phyloP scores from a whole-genome alignment of 92 coral and sea anemone genomes.

The Epizoanthus ramosus region DNA sequence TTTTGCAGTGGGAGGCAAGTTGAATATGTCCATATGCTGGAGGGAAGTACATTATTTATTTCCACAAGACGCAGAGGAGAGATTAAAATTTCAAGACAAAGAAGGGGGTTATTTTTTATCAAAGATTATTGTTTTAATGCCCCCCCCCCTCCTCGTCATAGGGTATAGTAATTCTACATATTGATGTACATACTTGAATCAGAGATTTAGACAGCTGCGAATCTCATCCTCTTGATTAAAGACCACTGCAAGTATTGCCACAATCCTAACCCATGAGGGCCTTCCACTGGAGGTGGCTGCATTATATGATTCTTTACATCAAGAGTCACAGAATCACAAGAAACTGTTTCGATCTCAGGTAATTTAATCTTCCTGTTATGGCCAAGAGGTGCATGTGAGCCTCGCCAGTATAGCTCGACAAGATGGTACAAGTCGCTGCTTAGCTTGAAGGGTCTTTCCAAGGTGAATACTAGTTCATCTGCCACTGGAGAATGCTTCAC shows the following conservation, averaged over 20 bases:
- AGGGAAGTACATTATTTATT: too few species aligned
- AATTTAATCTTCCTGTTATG: slow-evolving; percentile 1
- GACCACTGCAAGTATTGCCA: slow-evolving; percentile 4
- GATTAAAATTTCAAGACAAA: too few species aligned
- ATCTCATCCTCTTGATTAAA: not conserved
- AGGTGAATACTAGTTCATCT: not conserved
- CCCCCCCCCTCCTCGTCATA: too few species aligned
- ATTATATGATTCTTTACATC: not conserved
- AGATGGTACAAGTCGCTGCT: not conserved
- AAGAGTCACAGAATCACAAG: not conserved
- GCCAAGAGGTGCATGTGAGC: not conserved
- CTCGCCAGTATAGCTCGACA: not conserved
- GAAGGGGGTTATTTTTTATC: too few species aligned
- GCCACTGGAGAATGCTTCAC: not conserved
- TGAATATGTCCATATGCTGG: too few species aligned
- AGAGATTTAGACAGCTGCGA: not conserved
- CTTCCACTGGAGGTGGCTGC: not conserved
- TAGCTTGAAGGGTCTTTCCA: not conserved
- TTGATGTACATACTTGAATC: too few species aligned
- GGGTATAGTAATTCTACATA: too few species aligned
- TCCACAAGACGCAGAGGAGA: too few species aligned
- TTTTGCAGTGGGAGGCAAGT: too few species aligned
- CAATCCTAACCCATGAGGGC: not conserved
- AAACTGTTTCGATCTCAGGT: not conserved
- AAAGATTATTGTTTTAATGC: too few species aligned